Conservation (phyloP, 92 coral and sea anemone genomes). For the Desmophyllum pertusum region DNA sequence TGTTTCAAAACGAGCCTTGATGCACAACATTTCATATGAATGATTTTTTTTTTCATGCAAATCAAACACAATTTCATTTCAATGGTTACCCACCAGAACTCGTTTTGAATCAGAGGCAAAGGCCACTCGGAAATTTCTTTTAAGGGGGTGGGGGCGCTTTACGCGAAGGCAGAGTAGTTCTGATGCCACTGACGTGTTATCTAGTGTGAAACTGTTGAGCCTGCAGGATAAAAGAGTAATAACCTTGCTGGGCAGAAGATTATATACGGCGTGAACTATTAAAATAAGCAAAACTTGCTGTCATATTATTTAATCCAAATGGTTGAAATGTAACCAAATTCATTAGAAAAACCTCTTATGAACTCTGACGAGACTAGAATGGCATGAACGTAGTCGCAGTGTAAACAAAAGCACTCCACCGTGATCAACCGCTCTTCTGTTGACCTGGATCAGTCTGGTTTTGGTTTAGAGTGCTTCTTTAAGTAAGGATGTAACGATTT, state of each 20-base stretch:
- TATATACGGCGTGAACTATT: neutral
- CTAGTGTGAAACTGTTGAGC: neutral
- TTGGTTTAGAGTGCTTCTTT: neutral
- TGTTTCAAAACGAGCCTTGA: no score
- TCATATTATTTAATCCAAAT: neutral
- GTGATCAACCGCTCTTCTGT: neutral
- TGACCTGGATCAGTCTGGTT: neutral
- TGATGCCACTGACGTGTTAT: no score
- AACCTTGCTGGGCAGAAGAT: neutral
- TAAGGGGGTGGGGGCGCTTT: conserved; percentile 25
- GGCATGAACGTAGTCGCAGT: neutral
- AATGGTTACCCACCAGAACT: no score
- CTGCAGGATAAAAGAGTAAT: neutral
- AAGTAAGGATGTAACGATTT: conserved; percentile 32
- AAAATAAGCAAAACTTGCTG: neutral
- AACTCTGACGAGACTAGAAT: neutral
- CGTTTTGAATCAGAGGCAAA: no score
- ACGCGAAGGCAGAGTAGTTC: no score
- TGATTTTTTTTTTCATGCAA: no score
- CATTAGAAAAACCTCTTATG: neutral
- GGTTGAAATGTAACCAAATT: neutral
- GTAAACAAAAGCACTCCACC: neutral
- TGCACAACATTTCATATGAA: no score
- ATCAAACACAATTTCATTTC: no score
- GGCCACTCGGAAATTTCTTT: no score